Evolutionary conservation across 2,888 invertebrate genomes (phyloP).

Genomic region (Nineta flava): DNA sequence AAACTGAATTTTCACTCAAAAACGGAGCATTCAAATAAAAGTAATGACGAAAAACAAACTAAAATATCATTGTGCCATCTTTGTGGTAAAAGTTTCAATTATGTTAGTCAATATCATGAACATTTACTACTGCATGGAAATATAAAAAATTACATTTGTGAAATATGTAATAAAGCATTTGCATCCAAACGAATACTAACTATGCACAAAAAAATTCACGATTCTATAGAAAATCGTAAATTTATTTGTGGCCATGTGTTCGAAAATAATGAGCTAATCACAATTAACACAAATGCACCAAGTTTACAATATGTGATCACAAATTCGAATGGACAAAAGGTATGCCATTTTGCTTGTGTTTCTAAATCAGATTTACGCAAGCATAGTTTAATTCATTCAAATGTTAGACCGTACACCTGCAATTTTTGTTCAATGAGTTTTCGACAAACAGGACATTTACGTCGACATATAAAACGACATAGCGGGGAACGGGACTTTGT

Average conservation of each 20-base stretch:
- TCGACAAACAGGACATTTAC: constrained; percentile 1
- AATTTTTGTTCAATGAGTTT: not conserved
- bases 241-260: constrained; percentile 2
- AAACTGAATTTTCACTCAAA: too few species aligned
- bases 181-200: constrained; percentile 3
- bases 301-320: not conserved
- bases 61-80: constrained; percentile 2
- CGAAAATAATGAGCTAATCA: not conserved
- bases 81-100: constrained; percentile 2
- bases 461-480: constrained; percentile 3
- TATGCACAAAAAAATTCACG: constrained; percentile 5
- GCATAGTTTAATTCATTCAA: constrained; percentile 1
- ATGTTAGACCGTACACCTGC: not conserved
- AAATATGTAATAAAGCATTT: constrained; percentile 3
- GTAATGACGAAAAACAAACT: not conserved
- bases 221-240: constrained; percentile 1
- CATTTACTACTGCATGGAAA: constrained; percentile 2
- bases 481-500: not conserved
- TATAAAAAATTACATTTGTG: constrained; percentile 3
- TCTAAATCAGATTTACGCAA: constrained; percentile 3
- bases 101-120: constrained; percentile 2
- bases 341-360: constrained; percentile 4
- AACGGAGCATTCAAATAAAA: not conserved
- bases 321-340: not conserved
- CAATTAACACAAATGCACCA: not conserved